phyloP scores from a whole-genome alignment of 2,113 vertebrate species.

The Calyptomena viridis region DNA sequence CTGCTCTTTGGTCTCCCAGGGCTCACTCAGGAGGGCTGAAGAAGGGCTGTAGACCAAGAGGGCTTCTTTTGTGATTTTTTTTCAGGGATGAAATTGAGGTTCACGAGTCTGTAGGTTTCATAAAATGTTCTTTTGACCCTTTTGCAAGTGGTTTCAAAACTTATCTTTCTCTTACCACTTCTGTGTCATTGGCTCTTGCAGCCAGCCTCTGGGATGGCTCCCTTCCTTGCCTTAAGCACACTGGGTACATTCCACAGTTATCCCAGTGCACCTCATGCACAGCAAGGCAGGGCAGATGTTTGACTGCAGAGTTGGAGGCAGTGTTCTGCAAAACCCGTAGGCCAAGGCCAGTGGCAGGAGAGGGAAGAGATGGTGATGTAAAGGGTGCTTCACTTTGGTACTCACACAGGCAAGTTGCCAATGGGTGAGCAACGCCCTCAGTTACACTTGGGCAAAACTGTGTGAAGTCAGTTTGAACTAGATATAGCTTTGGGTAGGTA shows the following conservation, averaged over 20 bases:
- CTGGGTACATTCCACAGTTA: background rate
- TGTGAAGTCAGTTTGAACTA: background rate
- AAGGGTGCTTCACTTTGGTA: background rate
- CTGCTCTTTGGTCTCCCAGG: background rate
- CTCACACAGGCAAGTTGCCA: rapidly evolving
- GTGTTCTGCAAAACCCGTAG: rapidly evolving
- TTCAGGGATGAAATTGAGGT: background rate
- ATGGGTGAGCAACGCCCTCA: no score
- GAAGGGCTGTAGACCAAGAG: background rate
- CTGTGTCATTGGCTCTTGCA: background rate
- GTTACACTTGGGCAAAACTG: background rate
- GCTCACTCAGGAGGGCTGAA: background rate
- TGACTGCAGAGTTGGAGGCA: rapidly evolving
- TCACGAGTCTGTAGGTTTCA: background rate
- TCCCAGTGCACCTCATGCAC: rapidly evolving
- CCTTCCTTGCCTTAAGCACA: background rate
- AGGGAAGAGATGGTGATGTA: background rate
- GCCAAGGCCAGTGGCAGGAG: background rate
- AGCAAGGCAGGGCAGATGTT: background rate
- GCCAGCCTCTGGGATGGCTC: background rate
- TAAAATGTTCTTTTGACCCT: rapidly evolving
- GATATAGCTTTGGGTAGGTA: background rate
- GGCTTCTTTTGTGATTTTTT: background rate
- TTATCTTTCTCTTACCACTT: background rate
- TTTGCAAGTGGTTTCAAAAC: background rate